Percentiles rank a stretch among this genome's conserved stretches.
Evolutionary conservation across 2,888 invertebrate genomes (phyloP).

Genomic region (Subacronicta megacephala): DNA sequence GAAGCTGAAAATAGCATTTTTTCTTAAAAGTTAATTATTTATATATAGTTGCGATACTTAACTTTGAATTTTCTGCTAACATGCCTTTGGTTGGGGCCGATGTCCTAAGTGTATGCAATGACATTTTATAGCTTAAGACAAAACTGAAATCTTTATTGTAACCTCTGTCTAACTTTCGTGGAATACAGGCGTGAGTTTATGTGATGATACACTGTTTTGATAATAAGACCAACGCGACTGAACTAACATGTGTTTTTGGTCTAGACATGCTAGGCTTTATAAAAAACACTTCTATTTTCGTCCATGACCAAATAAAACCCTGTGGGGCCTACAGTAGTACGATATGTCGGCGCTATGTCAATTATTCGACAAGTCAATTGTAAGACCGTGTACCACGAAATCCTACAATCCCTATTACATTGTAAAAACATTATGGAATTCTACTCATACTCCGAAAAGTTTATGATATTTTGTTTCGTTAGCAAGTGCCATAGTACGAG

Average conservation of each 20-base stretch:
- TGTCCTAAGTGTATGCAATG: slow-evolving; percentile 26
- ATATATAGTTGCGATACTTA: slow-evolving; percentile 21
- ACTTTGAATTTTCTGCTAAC: slow-evolving; percentile 9
- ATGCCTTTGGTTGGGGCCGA: slow-evolving; percentile 14
- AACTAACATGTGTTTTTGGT: slow-evolving; percentile 23
- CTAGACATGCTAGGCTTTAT: slow-evolving; percentile 37
- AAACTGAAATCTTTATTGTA: no score
- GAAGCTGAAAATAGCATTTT: neutral
- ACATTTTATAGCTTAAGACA: slow-evolving; percentile 10
- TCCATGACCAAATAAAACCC: slow-evolving; percentile 44
- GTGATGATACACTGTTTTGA: neutral
- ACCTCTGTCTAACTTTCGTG: no score
- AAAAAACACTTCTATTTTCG: slow-evolving; percentile 43
- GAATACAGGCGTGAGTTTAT: no score
- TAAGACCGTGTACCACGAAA: slow-evolving; percentile 46
- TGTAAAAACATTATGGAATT: slow-evolving; percentile 14
- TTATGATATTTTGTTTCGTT: slow-evolving; percentile 22
- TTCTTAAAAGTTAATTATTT: slow-evolving; percentile 2
- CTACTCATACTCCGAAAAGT: slow-evolving; percentile 1
- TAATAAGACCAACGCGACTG: slow-evolving; percentile 14
- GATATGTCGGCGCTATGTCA: slow-evolving; percentile 33
- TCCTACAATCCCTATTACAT: slow-evolving; percentile 15
- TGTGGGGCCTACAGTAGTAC: slow-evolving; percentile 47
- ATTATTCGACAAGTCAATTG: slow-evolving; percentile 49
- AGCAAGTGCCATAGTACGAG: slow-evolving; percentile 51